These are phyloP conservation scores for Listronotus bonariensis DNA, from an alignment of 1,140 invertebrate genomes.

Conservation along the genomic window DNA sequence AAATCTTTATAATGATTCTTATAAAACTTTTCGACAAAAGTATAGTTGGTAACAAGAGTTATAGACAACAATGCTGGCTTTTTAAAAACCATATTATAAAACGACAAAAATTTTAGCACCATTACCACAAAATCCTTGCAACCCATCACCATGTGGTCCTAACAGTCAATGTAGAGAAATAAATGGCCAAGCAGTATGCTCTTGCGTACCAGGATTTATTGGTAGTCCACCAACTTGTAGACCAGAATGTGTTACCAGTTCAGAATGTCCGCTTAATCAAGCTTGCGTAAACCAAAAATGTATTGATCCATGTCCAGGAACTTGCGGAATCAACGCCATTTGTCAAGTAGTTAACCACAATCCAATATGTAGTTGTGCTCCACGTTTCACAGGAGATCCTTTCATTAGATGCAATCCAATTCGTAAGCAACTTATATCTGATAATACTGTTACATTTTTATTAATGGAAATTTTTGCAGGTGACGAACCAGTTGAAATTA, in stretches of 20 bases:
- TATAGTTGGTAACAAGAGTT: too few species aligned
- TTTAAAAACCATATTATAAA: not conserved
- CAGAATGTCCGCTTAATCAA: conserved; percentile 67
- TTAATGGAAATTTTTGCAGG: not conserved
- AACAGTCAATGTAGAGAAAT: too few species aligned
- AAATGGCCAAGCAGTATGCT: conserved; percentile 54
- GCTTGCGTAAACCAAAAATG: conserved; percentile 74
- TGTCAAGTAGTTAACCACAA: conserved; percentile 70
- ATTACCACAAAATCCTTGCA: conserved; percentile 63
- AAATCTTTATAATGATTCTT: too few species aligned
- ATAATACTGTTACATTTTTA: not conserved
- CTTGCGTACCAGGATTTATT: conserved; percentile 65
- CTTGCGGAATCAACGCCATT: conserved; percentile 59
- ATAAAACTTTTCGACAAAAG: too few species aligned
- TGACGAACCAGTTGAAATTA: not conserved
- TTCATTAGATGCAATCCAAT: conserved; percentile 59
- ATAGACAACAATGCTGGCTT: too few species aligned
- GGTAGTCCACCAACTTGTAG: conserved; percentile 68
- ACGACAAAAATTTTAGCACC: conserved; percentile 35
- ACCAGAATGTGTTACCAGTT: conserved; percentile 68
- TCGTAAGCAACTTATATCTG: conserved; percentile 45
- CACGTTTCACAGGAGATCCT: conserved; percentile 74
- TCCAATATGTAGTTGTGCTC: conserved; percentile 57
- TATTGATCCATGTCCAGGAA: conserved; percentile 53
- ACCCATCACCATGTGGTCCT: conserved; percentile 68